Evolutionary conservation across 2,113 vertebrate species (phyloP), one percentile per base, ranked within the genome.

Genomic region (Macquaria ambigua): DNA sequence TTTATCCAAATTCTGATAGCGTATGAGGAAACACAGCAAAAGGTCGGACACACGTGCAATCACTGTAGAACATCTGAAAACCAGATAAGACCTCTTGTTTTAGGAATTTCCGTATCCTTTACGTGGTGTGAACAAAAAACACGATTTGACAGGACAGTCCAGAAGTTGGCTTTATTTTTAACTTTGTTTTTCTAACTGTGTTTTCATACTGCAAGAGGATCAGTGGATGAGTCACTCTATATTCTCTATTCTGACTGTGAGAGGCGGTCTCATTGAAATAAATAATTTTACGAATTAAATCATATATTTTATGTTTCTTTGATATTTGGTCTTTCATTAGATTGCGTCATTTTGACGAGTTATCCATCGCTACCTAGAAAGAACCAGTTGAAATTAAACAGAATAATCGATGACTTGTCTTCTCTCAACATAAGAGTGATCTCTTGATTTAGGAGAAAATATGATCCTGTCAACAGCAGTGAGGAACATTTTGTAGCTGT

Each of bases 271-370:
- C 53, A 72, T 9, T 53, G 8, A 53, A 73, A 39, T 50, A 50
- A 21, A 43, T 63, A 43, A 48, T n/a, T 70, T 15, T 61, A 28
- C 31, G 34, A 71, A 74, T 74, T 39, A 59, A 28, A 74, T 73
- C 20, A 43, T 34, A 68, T 55, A 79, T 68, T 70, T 85, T 15
- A n/a, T n/a, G 23, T 64, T 31, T 43, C 78, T 80, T 84, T 82
- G 69, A 77, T 69, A 59, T 52, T 56, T 18, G 31, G 25, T 37
- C 16, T 84, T 87, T 81, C 85, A 71, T 58, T 28, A 46, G 16
- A 16, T 91, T 83, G 58, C 85, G 48, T 83, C 79, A 89, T 74
- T 48, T 67, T 62, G 39, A 46, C 2, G 10, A 71, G 69, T 74
- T 84, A 25, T 82, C 50, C 34, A 61, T 63, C 14, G 0, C 6